These are phyloP conservation scores for Villa cingulata DNA, from an alignment of 2,888 invertebrate species.

Conservation along the genomic window DNA sequence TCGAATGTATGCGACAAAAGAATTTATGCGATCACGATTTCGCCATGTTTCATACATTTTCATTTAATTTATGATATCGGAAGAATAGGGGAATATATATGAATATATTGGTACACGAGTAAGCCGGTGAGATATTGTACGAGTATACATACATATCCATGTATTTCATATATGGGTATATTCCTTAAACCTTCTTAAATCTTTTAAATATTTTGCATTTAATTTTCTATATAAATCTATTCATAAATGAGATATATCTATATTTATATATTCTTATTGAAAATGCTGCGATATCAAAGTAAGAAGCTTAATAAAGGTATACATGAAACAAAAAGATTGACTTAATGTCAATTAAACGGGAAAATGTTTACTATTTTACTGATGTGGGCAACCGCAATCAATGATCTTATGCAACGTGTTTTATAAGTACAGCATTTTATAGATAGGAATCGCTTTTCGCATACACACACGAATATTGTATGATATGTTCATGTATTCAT, in stretches of 20 bases:
- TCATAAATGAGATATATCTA: too few relatives aligned
- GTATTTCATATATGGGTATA: too few relatives aligned
- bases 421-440: too few relatives aligned
- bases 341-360: neutral
- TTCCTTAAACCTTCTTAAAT: too few relatives aligned
- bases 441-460: too few relatives aligned
- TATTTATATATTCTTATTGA: too few relatives aligned
- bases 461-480: too few relatives aligned
- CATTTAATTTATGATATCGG: slow-evolving; percentile 19
- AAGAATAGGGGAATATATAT: too few relatives aligned
- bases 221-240: too few relatives aligned
- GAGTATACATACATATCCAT: too few relatives aligned
- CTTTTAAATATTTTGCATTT: too few relatives aligned
- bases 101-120: slow-evolving; percentile 11
- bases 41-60: slow-evolving; percentile 21
- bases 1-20: slow-evolving; percentile 19
- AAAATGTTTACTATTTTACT: neutral
- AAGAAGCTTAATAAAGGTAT: neutral
- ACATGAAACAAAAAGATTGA: neutral
- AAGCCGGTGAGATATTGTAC: neutral
- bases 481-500: neutral
- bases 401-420: neutral
- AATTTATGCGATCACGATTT: slow-evolving; percentile 22
- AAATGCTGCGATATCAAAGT: too few relatives aligned
- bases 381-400: neutral